Evolutionary conservation across 1,140 invertebrate species (phyloP).

Genomic region (Medauroidea extradentata): DNA sequence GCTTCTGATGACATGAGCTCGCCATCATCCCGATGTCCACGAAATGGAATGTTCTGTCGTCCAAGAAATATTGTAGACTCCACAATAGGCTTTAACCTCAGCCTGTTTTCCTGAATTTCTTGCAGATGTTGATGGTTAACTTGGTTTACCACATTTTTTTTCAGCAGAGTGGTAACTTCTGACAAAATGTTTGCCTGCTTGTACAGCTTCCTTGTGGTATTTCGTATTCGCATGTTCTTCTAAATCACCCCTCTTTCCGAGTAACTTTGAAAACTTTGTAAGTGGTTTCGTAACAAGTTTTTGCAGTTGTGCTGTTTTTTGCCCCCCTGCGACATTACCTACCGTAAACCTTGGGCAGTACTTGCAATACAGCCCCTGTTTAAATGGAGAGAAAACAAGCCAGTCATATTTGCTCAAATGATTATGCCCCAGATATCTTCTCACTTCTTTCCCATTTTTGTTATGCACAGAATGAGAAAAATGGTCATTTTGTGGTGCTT

Average conservation of each 20-base stretch:
- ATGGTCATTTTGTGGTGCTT: slow-evolving; percentile 10
- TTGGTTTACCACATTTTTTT: slow-evolving; percentile 12
- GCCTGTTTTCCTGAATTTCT: slow-evolving; percentile 19
- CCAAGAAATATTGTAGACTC: too few relatives aligned
- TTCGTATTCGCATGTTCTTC: slow-evolving; percentile 13
- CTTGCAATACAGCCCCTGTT: slow-evolving; percentile 25
- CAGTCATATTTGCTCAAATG: slow-evolving; percentile 24
- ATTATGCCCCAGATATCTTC: slow-evolving; percentile 9
- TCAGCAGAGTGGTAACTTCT: slow-evolving; percentile 10
- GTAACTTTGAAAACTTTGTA: slow-evolving; percentile 22
- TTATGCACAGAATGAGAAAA: slow-evolving; percentile 16
- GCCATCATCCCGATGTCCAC: slow-evolving; percentile 20
- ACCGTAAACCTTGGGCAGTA: slow-evolving; percentile 28
- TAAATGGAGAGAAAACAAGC: slow-evolving; percentile 21
- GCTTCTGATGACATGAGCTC: background rate
- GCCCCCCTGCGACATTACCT: slow-evolving; percentile 6
- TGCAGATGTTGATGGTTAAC: slow-evolving; percentile 5
- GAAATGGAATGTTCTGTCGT: slow-evolving; percentile 18
- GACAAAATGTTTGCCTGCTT: slow-evolving; percentile 24
- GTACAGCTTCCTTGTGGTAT: slow-evolving; percentile 25
- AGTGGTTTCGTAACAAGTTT: slow-evolving; percentile 21
- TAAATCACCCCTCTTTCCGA: slow-evolving; percentile 23
- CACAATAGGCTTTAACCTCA: slow-evolving; percentile 19
- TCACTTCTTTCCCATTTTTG: slow-evolving; percentile 15
- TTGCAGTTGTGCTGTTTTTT: slow-evolving; percentile 19